Percentiles rank a stretch among this genome's conserved stretches.
phyloP scores from a whole-genome alignment of 1,140 invertebrate species.

The Drosophila ficusphila region DNA sequence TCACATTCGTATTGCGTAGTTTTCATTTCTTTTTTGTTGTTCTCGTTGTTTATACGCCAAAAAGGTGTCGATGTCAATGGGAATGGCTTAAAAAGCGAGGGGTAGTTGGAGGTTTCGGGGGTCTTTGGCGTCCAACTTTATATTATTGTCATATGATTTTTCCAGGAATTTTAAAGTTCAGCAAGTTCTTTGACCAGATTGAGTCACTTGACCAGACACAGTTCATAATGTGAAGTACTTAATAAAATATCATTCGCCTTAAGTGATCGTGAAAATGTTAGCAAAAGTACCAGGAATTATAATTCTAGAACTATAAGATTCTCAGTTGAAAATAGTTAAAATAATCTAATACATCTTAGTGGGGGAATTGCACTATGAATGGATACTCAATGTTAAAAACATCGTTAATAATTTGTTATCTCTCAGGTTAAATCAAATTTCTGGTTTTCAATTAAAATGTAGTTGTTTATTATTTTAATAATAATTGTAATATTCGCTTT shows the following conservation, averaged over 20 bases:
- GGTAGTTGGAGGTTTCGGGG: conserved; percentile 1
- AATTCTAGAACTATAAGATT: too few relatives aligned
- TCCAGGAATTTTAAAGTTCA: conserved; percentile 46
- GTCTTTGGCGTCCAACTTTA: conserved; percentile 13
- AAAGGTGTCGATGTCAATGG: conserved; percentile 34
- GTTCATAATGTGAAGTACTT: background rate
- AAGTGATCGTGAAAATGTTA: background rate
- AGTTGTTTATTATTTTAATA: too few relatives aligned
- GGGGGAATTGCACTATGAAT: too few relatives aligned
- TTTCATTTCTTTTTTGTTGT: conserved; percentile 36
- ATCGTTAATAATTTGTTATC: too few relatives aligned
- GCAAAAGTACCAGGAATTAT: background rate
- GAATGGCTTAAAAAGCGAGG: conserved; percentile 13
- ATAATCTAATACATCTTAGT: too few relatives aligned
- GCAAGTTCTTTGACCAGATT: conserved; percentile 52
- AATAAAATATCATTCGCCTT: background rate
- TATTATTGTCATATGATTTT: conserved; percentile 39
- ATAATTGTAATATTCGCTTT: too few relatives aligned
- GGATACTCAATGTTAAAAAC: too few relatives aligned
- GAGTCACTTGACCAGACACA: conserved; percentile 24
- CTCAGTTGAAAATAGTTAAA: too few relatives aligned
- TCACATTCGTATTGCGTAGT: conserved; percentile 31
- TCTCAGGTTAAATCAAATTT: too few relatives aligned
- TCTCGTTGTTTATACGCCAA: conserved; percentile 41
- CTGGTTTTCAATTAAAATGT: too few relatives aligned